Base-by-base conservation (phyloP, 35 echinoderm and acorn worm genomes). In the Antedon bifida region DNA sequence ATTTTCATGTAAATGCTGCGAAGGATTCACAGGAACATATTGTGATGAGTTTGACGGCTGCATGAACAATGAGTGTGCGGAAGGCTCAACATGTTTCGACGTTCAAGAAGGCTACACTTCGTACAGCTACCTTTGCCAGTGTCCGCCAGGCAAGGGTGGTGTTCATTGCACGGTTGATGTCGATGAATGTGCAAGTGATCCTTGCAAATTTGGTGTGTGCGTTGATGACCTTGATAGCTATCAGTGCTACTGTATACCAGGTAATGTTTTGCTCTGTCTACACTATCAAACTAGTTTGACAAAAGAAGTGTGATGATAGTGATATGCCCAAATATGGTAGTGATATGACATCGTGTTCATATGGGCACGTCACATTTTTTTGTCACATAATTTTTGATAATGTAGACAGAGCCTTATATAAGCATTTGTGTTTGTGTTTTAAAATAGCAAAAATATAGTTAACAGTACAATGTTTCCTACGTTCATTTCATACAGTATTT, bases 171-270 rank as follows among this genome's bases (percentile, higher is more conserved):
- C 91, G 28, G 39, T 92, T 5, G 89, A 96, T 35, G 87, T 90
- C 9, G 87, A 96, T 34, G 93, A 96, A 81, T 96, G 93, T 36
- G 80, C 76, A 33, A 96, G 93, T 51, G 88, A 84, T 85, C 93
- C 93, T 2, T 96, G 93, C 64, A 36, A 80, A 3, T 76, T 85
- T 35, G 89, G 93, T 31, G 74, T 96, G 8, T 96, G 89, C 82
- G 84, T 89, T 44, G 93, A 96, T 77, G 36, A 82, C 35, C 64
- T 78, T 29, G 83, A 88, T 78, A 51, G 84, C 34, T 96, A 89
- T 45, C 86, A 88, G 74, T 88, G 86, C 74, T 88, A 88, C 31
- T 88, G 86, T 83, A 34, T 82, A 45, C 86, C 86, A 83, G 86
- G 86, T 88, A 77, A 86, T 33, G 17, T 32, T 26, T 32, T 78